Evolutionary conservation across 2,888 invertebrate species (phyloP).

Genomic region (Trypoxylon attenuatum): DNA sequence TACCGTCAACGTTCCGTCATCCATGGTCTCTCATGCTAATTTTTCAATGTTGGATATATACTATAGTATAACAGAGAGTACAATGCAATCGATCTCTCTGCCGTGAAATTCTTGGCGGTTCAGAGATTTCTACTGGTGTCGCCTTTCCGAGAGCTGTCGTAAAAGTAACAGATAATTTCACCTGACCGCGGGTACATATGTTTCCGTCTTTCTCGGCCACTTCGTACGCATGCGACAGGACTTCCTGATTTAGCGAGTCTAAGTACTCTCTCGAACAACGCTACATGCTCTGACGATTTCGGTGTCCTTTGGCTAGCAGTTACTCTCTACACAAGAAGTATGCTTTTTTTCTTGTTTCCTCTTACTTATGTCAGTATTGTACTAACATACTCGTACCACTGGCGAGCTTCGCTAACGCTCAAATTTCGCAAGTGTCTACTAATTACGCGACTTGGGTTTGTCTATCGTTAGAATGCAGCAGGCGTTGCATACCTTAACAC

Average conservation of each 20-base stretch:
- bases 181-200: constrained; percentile 2
- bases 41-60: no score
- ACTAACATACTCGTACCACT: constrained; percentile 11
- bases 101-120: no score
- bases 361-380: no score
- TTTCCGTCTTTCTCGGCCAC: constrained; percentile 8
- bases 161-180: constrained; percentile 4
- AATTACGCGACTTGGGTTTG: constrained; percentile 34
- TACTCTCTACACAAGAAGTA: constrained; percentile 23
- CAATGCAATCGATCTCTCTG: no score
- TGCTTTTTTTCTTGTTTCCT: constrained; percentile 26
- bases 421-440: constrained; percentile 53
- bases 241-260: constrained; percentile 55
- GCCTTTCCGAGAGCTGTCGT: not conserved
- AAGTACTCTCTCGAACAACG: constrained; percentile 47
- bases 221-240: constrained; percentile 14
- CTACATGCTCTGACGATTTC: constrained; percentile 54
- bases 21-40: no score
- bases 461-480: constrained; percentile 38
- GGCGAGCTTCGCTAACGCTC: constrained; percentile 40
- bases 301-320: constrained; percentile 37
- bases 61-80: no score
- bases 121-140: no score
- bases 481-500: not conserved
- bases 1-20: no score